Evolutionary conservation across 2,113 vertebrate genomes (phyloP).

Genomic region (Balaenoptera acutorostrata): DNA sequence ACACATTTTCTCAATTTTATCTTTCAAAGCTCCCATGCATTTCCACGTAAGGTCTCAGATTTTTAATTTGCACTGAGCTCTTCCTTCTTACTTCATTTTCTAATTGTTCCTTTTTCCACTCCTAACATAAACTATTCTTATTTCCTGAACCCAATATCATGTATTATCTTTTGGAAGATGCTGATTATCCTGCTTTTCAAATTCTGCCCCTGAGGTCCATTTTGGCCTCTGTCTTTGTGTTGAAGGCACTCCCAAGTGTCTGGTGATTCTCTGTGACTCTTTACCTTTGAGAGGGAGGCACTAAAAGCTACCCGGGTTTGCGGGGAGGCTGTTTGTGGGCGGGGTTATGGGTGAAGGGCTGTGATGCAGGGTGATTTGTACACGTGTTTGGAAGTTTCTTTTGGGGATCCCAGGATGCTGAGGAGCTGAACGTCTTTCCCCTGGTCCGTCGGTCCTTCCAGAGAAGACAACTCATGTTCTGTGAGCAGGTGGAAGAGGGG

Average conservation of each 20-base stretch:
- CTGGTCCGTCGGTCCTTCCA: background rate
- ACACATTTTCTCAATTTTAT: background rate
- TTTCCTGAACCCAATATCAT: background rate
- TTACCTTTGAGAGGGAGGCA: no score
- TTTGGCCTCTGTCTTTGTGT: background rate
- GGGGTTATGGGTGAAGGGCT: background rate
- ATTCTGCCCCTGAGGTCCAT: background rate
- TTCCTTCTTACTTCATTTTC: background rate
- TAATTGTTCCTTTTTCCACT: background rate
- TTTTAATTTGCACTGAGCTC: background rate
- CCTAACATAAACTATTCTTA: background rate
- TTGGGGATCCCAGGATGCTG: background rate
- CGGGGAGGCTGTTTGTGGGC: background rate
- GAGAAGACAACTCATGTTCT: background rate
- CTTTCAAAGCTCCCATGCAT: background rate
- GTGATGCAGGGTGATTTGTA: no score
- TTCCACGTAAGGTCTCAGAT: background rate
- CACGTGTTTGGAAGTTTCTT: background rate
- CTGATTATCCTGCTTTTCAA: background rate
- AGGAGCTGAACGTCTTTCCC: background rate
- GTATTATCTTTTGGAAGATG: background rate
- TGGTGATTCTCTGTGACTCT: background rate
- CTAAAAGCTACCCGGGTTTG: background rate
- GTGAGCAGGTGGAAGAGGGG: background rate
- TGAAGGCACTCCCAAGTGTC: background rate